Evolutionary conservation across 64 coral and sea anemone species (phyloP).

Genomic region (Porites lutea): DNA sequence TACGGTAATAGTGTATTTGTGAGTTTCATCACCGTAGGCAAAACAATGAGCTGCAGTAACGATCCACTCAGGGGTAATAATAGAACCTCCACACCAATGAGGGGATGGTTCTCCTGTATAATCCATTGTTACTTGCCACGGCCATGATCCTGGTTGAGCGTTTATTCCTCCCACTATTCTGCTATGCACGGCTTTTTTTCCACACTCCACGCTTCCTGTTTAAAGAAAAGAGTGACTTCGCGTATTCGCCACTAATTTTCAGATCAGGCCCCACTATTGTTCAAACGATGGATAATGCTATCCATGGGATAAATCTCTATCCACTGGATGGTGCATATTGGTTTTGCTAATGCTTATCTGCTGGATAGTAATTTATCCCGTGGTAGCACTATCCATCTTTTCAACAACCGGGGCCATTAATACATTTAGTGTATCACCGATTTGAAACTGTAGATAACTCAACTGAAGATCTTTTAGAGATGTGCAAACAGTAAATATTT

Average conservation of each 20-base stretch:
- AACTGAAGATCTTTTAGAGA: too few relatives aligned
- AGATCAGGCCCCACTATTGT: too few relatives aligned
- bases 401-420: too few relatives aligned
- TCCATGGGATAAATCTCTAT: too few relatives aligned
- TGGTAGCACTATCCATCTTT: too few relatives aligned
- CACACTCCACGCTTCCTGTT: conserved; percentile 67
- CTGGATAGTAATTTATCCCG: too few relatives aligned
- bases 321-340: too few relatives aligned
- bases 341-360: too few relatives aligned
- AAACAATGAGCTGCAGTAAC: conserved; percentile 93
- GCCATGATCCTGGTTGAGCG: conserved; percentile 78
- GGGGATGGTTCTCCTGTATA: conserved; percentile 59
- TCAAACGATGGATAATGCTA: too few relatives aligned
- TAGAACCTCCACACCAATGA: conserved; percentile 86
- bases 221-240: neutral
- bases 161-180: conserved; percentile 84
- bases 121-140: conserved; percentile 90
- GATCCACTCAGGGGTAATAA: conserved; percentile 76
- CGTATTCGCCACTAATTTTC: neutral
- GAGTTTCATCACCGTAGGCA: conserved; percentile 55
- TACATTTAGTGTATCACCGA: too few relatives aligned
- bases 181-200: conserved; percentile 62
- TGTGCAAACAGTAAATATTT: too few relatives aligned
- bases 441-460: too few relatives aligned
- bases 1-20: conserved; percentile 75